These are phyloP conservation scores for Cabera pusaria DNA, from an alignment of 2,888 invertebrate genomes.

Conservation along the genomic window DNA sequence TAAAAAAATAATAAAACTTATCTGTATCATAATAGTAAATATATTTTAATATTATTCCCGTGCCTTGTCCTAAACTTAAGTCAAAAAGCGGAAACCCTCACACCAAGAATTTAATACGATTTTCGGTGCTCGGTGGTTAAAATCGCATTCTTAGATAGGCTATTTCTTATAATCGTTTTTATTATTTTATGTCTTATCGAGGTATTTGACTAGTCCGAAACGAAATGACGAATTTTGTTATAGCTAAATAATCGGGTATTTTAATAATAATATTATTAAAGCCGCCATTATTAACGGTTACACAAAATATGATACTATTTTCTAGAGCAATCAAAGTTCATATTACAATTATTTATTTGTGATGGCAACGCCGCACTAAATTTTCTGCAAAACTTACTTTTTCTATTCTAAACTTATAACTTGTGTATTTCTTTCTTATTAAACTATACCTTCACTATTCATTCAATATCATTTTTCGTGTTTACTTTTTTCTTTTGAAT, in stretches of 20 bases:
- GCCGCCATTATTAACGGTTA: slow-evolving; percentile 8
- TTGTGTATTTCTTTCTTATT: too few species aligned
- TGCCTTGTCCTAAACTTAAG: slow-evolving; percentile 37
- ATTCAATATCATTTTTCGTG: too few species aligned
- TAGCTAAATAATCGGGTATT: slow-evolving; percentile 17
- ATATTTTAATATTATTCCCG: slow-evolving; percentile 23
- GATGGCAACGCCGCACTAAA: too few species aligned
- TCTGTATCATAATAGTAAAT: slow-evolving; percentile 1
- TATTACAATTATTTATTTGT: too few species aligned
- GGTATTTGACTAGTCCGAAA: slow-evolving; percentile 72
- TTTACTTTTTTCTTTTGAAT: too few species aligned
- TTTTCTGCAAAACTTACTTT: too few species aligned
- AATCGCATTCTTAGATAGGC: slow-evolving; percentile 32
- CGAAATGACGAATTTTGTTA: slow-evolving; percentile 43
- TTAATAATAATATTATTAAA: slow-evolving; percentile 2
- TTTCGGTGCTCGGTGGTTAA: slow-evolving; percentile 58
- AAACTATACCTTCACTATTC: too few species aligned
- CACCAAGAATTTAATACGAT: slow-evolving; percentile 26
- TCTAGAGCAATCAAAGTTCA: too few species aligned
- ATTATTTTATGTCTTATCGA: slow-evolving; percentile 46
- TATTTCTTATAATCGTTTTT: slow-evolving; percentile 32
- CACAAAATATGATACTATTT: slow-evolving; percentile 3
- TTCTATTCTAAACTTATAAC: too few species aligned
- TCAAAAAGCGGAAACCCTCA: slow-evolving; percentile 16
- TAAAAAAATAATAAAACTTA: slow-evolving; percentile 10